A percentile compares a stretch with the other conserved stretches of the same genome.
phyloP scores from a whole-genome alignment of 2,797 vertebrate genomes.

The Sebastes steindachneri region DNA sequence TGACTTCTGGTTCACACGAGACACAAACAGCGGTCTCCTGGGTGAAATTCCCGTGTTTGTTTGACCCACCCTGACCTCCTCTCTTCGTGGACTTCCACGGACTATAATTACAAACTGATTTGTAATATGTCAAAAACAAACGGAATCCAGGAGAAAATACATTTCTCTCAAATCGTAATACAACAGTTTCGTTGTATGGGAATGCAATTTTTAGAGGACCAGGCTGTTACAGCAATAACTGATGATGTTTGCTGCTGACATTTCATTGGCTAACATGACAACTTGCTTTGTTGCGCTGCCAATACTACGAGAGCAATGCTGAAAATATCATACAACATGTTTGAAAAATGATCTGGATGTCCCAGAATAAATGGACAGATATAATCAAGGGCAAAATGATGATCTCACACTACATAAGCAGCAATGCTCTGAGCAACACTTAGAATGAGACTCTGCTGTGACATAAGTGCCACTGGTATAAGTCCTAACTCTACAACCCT shows the following conservation, averaged over 20 bases:
- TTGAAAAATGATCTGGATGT: neutral
- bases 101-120: neutral
- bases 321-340: neutral
- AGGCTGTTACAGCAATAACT: neutral
- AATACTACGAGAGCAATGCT: neutral
- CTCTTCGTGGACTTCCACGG: no score
- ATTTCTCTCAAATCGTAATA: neutral
- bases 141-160: neutral
- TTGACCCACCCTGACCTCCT: no score
- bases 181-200: neutral
- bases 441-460: neutral
- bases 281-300: neutral
- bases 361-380: neutral
- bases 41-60: no score
- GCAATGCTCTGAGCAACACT: neutral
- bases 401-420: neutral
- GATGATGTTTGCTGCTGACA: neutral
- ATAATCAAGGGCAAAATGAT: neutral
- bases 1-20: neutral
- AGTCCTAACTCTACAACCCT: neutral
- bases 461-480: neutral
- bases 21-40: neutral
- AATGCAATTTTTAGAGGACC: no score
- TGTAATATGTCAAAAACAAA: neutral
- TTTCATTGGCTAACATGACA: slow-evolving; percentile 9